A percentile compares a stretch with the other conserved stretches of the same genome.
Conservation (phyloP, 2,888 invertebrate genomes). For the Cremastinae sp. region DNA sequence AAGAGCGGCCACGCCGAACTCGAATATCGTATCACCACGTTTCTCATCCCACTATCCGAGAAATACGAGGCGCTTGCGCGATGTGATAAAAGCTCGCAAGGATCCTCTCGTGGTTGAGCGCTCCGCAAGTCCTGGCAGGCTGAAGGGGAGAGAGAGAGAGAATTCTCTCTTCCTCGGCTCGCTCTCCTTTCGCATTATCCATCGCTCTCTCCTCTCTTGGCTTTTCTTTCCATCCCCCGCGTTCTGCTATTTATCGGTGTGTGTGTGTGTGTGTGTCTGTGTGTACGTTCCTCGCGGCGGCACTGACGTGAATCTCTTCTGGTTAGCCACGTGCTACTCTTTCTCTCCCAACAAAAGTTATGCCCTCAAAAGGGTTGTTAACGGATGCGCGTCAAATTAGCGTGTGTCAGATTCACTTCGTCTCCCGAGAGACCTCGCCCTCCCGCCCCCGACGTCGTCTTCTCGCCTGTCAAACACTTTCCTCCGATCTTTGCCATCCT, state of each 20-base stretch:
- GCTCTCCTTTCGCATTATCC: not conserved
- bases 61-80: constrained; percentile 51
- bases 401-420: constrained; percentile 63
- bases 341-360: constrained; percentile 70
- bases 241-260: too few relatives aligned
- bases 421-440: constrained; percentile 53
- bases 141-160: constrained; percentile 36
- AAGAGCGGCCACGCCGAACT: constrained; percentile 57
- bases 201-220: constrained; percentile 16
- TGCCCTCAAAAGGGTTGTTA: constrained; percentile 78
- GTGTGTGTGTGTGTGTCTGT: not conserved
- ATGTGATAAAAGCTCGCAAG: constrained; percentile 44
- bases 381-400: constrained; percentile 74
- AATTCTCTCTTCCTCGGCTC: not conserved
- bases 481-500: constrained; percentile 21
- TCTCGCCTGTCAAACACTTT: constrained; percentile 12
- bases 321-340: constrained; percentile 39
- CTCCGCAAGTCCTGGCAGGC: constrained; percentile 61
- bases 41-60: constrained; percentile 60
- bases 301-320: constrained; percentile 39
- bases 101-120: constrained; percentile 37
- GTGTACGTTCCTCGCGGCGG: too few relatives aligned
- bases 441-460: constrained; percentile 14
- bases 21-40: constrained; percentile 59
- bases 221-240: too few relatives aligned